Base-by-base conservation (phyloP, 2,888 invertebrate species). In the Frankliniella fusca region DNA sequence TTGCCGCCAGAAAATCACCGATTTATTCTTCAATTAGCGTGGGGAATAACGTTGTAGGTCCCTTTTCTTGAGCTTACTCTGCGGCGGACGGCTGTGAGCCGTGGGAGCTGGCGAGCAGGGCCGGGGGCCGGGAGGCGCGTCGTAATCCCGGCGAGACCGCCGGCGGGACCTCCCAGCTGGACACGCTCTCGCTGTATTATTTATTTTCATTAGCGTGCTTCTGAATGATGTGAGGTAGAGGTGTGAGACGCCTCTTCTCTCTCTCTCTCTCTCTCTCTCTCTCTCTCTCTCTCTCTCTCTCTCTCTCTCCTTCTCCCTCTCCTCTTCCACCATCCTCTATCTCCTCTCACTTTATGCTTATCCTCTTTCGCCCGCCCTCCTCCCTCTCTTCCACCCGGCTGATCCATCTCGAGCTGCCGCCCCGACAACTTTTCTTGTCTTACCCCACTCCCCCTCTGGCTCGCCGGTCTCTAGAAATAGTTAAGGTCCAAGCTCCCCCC, bases 171-270 rank as follows among this genome's bases (percentile, higher is more conserved):
- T 23, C 27, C 70, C 70, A 10, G n/a, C 61, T 61, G 61, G 61
- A 61, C 61, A 76, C 70, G 2, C 70, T 27, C 70, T 27, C 70
- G 9, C 23, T 76, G 70, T 76, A 76, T 76, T 76, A 76, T 76
- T 76, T 76, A 76, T 76, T 76, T 76, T 76, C 70, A 76, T 76
- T 76, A 76, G 70, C 70, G 70, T 76, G 70, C 70, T 76, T 76
- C 70, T 76, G 70, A 76, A 76, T 27, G 70, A 76, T 76, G 70
- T 76, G n/a, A 54, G 27, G 70, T 11, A n/a, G n/a, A 76, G 70
- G 70, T 76, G 70, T 76, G 70, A 76, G 23, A 11, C 9, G 70
- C 27, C 2, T 1, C 70, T 27, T 27, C 23, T 11, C 54, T 23
- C 23, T 70, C 23, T 15, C 5, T 54, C 15, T 54, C 54, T 15